Percentiles rank a stretch among this genome's conserved stretches.
phyloP scores from a whole-genome alignment of 1,140 invertebrate species.

The Oppia nitens region DNA sequence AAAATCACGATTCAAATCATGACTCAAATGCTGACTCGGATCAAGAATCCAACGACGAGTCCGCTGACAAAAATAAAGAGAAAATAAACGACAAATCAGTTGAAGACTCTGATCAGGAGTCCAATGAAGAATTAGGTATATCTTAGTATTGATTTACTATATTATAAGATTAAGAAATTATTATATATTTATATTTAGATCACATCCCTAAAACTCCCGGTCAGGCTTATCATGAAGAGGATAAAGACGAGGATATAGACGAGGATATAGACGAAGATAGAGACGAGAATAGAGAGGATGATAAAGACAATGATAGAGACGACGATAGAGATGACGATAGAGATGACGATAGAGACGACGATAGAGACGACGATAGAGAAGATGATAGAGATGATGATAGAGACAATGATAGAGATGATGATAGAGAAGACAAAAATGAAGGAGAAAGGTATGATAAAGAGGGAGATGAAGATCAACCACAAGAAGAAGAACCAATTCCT shows the following conservation, averaged over 20 bases:
- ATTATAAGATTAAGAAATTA: neutral
- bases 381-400: neutral
- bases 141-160: neutral
- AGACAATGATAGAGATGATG: neutral
- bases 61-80: no score
- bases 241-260: neutral
- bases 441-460: constrained; percentile 32
- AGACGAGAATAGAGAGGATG: neutral
- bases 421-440: neutral
- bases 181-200: neutral
- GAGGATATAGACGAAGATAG: neutral
- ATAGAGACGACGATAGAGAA: neutral
- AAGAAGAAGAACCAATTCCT: constrained; percentile 40
- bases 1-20: constrained; percentile 29
- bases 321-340: neutral
- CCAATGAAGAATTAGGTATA: constrained; percentile 8
- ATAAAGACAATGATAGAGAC: neutral
- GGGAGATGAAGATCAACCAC: constrained; percentile 24
- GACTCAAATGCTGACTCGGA: constrained; percentile 27
- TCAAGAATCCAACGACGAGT: constrained; percentile 27
- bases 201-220: constrained; percentile 10
- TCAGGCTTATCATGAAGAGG: neutral
- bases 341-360: neutral
- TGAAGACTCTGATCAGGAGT: constrained; percentile 9
- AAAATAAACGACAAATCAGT: no score